A percentile compares a stretch with the other conserved stretches of the same genome.
Evolutionary conservation across 2,797 vertebrate genomes (phyloP).

Genomic region (Gymnodraco acuticeps): DNA sequence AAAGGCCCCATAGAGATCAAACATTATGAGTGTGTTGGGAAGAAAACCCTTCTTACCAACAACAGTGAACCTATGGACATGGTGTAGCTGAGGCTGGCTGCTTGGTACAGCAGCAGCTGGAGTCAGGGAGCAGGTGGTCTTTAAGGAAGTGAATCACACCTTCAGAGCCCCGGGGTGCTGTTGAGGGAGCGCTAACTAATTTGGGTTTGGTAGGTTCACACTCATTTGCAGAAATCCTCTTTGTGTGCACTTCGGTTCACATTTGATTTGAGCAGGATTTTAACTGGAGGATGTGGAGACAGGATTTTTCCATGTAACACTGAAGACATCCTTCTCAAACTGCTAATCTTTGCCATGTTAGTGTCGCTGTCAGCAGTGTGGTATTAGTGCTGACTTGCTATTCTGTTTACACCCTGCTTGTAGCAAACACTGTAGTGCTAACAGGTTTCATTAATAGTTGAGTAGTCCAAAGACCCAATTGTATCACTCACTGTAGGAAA

Average conservation of each 20-base stretch:
- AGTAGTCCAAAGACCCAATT: neutral
- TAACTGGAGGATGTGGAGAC: neutral
- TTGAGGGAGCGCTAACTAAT: conserved; percentile 5
- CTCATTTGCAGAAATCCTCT: neutral
- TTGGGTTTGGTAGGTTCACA: conserved; percentile 1
- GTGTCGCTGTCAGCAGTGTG: neutral
- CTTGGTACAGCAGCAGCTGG: conserved; percentile 31
- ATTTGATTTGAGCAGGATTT: neutral
- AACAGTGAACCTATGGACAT: no score
- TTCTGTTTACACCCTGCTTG: neutral
- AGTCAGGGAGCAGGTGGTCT: conserved; percentile 67
- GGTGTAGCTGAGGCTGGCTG: neutral
- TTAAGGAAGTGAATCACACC: conserved; percentile 52
- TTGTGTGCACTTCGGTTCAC: neutral
- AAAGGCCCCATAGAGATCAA: neutral
- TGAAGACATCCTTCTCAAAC: neutral
- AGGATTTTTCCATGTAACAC: neutral
- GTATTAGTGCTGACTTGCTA: neutral
- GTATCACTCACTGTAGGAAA: neutral
- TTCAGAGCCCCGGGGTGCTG: conserved; percentile 22
- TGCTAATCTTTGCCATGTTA: neutral
- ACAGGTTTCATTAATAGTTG: conserved; percentile 20
- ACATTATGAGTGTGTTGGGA: no score
- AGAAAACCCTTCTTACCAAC: neutral
- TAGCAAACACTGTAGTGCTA: conserved; percentile 4